Evolutionary conservation across 2,797 vertebrate genomes (phyloP), one percentile per base, ranked within the genome.

Genomic region (Antennarius maculatus): DNA sequence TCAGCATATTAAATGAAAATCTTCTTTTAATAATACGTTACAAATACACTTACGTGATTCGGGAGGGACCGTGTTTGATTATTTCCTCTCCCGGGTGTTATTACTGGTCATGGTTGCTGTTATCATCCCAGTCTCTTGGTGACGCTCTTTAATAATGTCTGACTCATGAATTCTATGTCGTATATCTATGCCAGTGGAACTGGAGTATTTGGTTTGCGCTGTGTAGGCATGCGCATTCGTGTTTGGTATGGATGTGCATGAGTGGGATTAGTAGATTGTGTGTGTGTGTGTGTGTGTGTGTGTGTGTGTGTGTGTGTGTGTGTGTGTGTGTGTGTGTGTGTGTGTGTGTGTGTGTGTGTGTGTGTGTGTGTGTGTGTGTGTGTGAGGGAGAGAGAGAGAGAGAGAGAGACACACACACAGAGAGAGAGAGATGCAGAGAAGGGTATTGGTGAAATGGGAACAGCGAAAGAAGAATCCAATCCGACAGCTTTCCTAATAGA

Each of bases 131-230:
- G 64, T 66, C 90, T 85, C 83, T 81, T 65, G 80, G 74, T 80
- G 90, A 31, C 80, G 82, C 90, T 87, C 82, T 87, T 76, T 76
- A 75, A 71, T 70, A 70, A 61, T 58, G 55, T 61, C 67, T 84
- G 65, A 84, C 48, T 83, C 42, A 10, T 58, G 61, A 48, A 69
- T 76, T 65, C 57, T 66, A 3, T 74, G 66, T 23, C 17, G 43
- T 69, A 80, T 73, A 61, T 81, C 60, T 89, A 79, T 89, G 87
- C 86, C 83, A 90, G 80, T 85, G 78, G 66, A 88, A 83, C 77
- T 84, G 46, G 66, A 89, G 79, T 55, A 84, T 55, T 83, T 67
- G 61, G 78, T 86, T 82, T 72, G 66, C 63, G 72, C 68, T 82
- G 69, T 76, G 78, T 39, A 55, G 71, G 75, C 66, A 75, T 81